A percentile compares a stretch with the other conserved stretches of the same genome.
Evolutionary conservation across 2,888 invertebrate species (phyloP).

Genomic region (Pseudoips prasinana): DNA sequence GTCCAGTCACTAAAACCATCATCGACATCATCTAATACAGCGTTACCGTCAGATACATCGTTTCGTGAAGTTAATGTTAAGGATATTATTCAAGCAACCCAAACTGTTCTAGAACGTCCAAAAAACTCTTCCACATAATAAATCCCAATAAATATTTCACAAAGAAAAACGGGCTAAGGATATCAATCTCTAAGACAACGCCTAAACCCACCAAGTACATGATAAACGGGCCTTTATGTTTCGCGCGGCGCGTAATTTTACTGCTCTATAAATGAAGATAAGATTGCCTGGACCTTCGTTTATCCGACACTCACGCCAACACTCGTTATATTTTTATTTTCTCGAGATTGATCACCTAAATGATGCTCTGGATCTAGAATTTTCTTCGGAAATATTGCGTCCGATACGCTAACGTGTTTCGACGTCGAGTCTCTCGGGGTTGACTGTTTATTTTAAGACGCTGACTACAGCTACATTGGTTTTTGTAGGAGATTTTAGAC

Average conservation of each 20-base stretch:
- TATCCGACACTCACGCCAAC: constrained; percentile 51
- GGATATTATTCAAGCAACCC: too few relatives aligned
- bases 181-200: constrained; percentile 69
- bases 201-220: constrained; percentile 63
- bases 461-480: too few relatives aligned
- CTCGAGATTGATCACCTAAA: too few relatives aligned
- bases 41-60: too few relatives aligned
- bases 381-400: constrained; percentile 13
- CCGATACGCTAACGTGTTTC: too few relatives aligned
- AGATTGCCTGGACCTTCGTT: constrained; percentile 60
- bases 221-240: constrained; percentile 70
- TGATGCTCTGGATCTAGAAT: constrained; percentile 21
- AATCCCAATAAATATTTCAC: constrained; percentile 33
- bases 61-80: too few relatives aligned
- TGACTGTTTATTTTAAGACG: too few relatives aligned
- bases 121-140: background rate
- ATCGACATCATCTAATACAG: too few relatives aligned
- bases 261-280: constrained; percentile 75
- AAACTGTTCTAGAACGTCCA: too few relatives aligned
- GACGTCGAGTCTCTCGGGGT: too few relatives aligned
- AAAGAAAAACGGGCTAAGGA: constrained; percentile 43
- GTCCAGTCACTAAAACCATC: too few relatives aligned
- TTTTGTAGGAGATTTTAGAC: too few relatives aligned
- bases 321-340: constrained; percentile 51
- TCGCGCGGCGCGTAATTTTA: constrained; percentile 67